Base-by-base conservation (phyloP, 2,113 vertebrate genomes). In the Silurus glanis region DNA sequence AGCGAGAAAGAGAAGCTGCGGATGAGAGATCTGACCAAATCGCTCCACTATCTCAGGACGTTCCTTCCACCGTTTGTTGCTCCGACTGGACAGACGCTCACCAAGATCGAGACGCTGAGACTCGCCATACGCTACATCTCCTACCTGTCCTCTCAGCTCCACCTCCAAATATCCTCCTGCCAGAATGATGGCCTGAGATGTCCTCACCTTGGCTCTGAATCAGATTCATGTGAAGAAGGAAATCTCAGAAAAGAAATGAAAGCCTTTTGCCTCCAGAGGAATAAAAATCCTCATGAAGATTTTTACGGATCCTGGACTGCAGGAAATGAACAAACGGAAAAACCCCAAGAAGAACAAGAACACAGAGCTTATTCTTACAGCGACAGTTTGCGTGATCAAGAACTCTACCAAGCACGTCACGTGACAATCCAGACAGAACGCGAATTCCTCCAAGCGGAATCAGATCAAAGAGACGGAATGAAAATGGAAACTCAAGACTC, bases 1-100 rank as follows among this genome's bases (percentile, higher is more conserved):
- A 93, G 92, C 19, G 93, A 94, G 87, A 90, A 92, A 59, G 93
- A 94, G 85, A 94, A 94, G 86, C 88, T 93, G 80, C 83, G 93
- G 76, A 94, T 94, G 93, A 91, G 93, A 78, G 90, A 90, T 74
- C 91, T 94, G 80, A 92, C 93, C 84, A 93, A 91, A 80, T 92
- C 92, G 9, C 91, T 94, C 9, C 89, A 92, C 71, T 90, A 93
- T 85, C 90, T 94, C 28, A 74, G 92, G 84, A 93, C 90, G 55
- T 93, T 91, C 75, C 88, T 94, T 76, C 92, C 92, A 25, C 87
- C 92, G 0, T 93, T 91, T 0, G 83, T 93, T 62, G 93, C 90
- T 19, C 92, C 93, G 0, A 89, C 66, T 0, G 91, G 89, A 14
- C 90, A 92, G 64, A 92, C 87, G 51, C 90, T 94, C 85, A 94